A percentile compares a stretch with the other conserved stretches of the same genome.
Evolutionary conservation across 2,113 vertebrate species (phyloP).

Genomic region (Limanda limanda): DNA sequence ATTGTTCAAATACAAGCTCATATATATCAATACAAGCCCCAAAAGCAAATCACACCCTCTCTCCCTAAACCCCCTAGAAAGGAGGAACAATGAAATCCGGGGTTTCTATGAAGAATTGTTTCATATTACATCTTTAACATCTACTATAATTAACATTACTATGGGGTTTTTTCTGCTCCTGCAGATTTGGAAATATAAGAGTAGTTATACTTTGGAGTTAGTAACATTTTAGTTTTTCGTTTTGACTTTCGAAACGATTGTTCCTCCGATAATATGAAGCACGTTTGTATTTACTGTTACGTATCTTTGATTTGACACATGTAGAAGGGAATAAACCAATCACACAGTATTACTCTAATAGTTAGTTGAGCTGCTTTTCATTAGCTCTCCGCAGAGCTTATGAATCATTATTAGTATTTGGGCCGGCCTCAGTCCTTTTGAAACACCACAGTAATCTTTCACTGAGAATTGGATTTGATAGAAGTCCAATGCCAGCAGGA

Average conservation of each 20-base stretch:
- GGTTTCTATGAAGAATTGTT: too few relatives aligned
- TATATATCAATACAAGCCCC: background rate
- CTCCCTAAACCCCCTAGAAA: too few relatives aligned
- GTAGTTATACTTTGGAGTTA: too few relatives aligned
- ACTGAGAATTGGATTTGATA: slow-evolving; percentile 68
- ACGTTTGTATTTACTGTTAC: too few relatives aligned
- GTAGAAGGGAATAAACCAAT: background rate
- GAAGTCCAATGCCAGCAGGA: slow-evolving; percentile 84
- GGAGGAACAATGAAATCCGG: too few relatives aligned
- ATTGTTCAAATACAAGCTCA: background rate
- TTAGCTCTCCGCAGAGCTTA: slow-evolving; percentile 20
- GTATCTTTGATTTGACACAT: slow-evolving; percentile 1
- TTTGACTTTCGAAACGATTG: background rate
- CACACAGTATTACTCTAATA: slow-evolving; percentile 12
- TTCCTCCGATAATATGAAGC: too few relatives aligned
- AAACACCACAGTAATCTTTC: slow-evolving; percentile 80
- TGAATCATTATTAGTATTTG: slow-evolving; percentile 45
- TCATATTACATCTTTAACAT: too few relatives aligned
- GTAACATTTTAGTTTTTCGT: too few relatives aligned
- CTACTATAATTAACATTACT: too few relatives aligned
- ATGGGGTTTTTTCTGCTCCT: too few relatives aligned
- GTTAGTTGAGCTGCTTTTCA: slow-evolving; percentile 20
- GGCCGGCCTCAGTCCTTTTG: slow-evolving; percentile 13
- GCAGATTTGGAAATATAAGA: too few relatives aligned
- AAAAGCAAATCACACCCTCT: too few relatives aligned